Base-by-base conservation (phyloP, 53 echinoderm and acorn worm species). In the Luidia sarsii region DNA sequence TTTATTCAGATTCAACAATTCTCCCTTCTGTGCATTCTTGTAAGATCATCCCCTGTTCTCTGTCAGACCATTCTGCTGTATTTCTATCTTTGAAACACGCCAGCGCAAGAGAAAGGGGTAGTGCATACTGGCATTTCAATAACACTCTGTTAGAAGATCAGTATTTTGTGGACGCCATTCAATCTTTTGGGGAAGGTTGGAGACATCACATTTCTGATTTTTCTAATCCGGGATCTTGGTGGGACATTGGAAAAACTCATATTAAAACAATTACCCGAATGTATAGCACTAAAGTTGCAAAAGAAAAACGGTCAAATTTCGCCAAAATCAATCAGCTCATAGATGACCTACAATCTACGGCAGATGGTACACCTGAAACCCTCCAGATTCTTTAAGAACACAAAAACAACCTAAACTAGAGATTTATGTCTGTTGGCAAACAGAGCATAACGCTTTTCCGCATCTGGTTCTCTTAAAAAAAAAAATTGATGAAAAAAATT, bases 191-290 rank as follows among this genome's bases (percentile, higher is more conserved):
- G 68, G 28, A 22, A 46, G 41, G 21, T 20, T 67, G 45, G 68
- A 39, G 15, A 31, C 1, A 18, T 13, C 45, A 67, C 43, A 65
- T 13, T 7, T 25, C 45, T 27, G 39, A 20, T 24, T 46, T 67
- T 27, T 27, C 57, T 27, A 28, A 57, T 27, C 57, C 27, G 11
- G 1, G 57, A 11, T 57, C 57, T 16, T 57, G 0, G 57, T 57
- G 57, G 57, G 57, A n/a, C n/a, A n/a, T n/a, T n/a, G n/a, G n/a
- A n/a, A n/a, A n/a, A n/a, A n/a, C n/a, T n/a, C n/a, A n/a, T 8
- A 65, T 65, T n/a, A 30, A 65, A 65, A 65, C 37, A 19, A 43
- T 69, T 20, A 48, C 69, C 9, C 49, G 48, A 46, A 69, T 69
- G 69, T 69, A 69, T 4, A 46, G 46, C 9, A 65, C 3, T 10